Evolutionary conservation across 2,797 vertebrate species (phyloP), one percentile per base, ranked within the genome.

Genomic region (Cryptoblepharus egeriae): DNA sequence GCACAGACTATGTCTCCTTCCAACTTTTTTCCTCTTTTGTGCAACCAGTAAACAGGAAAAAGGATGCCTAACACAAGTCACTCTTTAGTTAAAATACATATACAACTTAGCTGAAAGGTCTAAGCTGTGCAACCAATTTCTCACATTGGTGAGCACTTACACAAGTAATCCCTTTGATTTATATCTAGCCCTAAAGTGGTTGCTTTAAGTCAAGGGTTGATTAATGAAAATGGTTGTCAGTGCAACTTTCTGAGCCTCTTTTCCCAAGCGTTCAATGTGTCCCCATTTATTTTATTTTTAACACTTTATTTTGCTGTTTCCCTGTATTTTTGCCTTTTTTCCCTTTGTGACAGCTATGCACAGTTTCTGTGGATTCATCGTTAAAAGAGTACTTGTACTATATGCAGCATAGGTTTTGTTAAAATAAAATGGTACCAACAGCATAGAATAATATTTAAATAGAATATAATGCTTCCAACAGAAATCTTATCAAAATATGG

Each of bases 61-160:
- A 35, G 37, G 75, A 10, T 32, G 60, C 49, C 69, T 73, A 49
- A 73, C 37, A 28, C 28, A 37, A 77, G 22, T 37, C 76, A 78
- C 49, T 73, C 45, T 73, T 78, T 73, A 83, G 82, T 73, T 83
- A 73, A 83, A 78, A 73, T 60, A 73, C 73, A 83, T 83, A 78
- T 71, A 83, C 60, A 78, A 57, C 49, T 39, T 49, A 49, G 82
- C 76, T 84, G 61, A 58, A 79, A 74, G 77, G 70, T 26, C 70
- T 84, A 79, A 63, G 74, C 55, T 84, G 77, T 84, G 63, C 82
- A 84, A 79, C 77, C 82, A 84, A 84, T 84, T 84, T 84, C 70
- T 79, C 82, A 84, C 82, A 75, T 79, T 84, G 82, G 82, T 84
- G 82, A 84, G 64, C 77, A 84, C 76, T 84, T 84, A 79, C 70